phyloP scores from a whole-genome alignment of 2,888 invertebrate genomes.

The Teinopalpus imperialis region DNA sequence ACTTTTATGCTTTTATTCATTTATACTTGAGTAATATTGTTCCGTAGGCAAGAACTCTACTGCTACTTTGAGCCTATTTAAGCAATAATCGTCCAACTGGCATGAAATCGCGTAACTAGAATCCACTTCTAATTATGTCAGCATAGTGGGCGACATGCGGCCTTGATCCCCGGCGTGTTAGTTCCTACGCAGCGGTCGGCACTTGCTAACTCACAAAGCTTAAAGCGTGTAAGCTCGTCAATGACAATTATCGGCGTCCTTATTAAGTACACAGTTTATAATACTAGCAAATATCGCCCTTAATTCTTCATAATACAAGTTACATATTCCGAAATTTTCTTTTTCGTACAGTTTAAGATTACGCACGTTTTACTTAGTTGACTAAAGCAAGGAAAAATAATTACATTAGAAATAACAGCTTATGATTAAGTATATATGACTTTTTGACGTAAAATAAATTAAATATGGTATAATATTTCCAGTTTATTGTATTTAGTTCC shows the following conservation, averaged over 20 bases:
- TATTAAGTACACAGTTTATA: slow-evolving; percentile 25
- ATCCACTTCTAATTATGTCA: slow-evolving; percentile 33
- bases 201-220: slow-evolving; percentile 15
- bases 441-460: no score
- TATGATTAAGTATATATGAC: no score
- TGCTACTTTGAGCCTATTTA: slow-evolving; percentile 42
- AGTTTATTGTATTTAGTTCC: no score
- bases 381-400: slow-evolving; percentile 1
- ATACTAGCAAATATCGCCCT: slow-evolving; percentile 3
- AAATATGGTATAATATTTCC: no score
- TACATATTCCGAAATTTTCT: no score
- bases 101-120: slow-evolving; percentile 57
- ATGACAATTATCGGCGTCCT: slow-evolving; percentile 3
- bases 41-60: slow-evolving; percentile 12
- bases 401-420: not conserved
- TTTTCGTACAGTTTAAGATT: no score
- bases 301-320: no score
- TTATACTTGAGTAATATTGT: no score
- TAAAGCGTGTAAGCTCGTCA: slow-evolving; percentile 14
- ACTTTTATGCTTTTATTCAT: no score
- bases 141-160: slow-evolving; percentile 47
- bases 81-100: slow-evolving; percentile 49
- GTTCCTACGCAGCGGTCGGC: slow-evolving; percentile 25
- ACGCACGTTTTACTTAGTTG: slow-evolving; percentile 1
- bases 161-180: slow-evolving; percentile 52